Conservation (phyloP, 2,797 vertebrate genomes). For the Clamator glandarius region DNA sequence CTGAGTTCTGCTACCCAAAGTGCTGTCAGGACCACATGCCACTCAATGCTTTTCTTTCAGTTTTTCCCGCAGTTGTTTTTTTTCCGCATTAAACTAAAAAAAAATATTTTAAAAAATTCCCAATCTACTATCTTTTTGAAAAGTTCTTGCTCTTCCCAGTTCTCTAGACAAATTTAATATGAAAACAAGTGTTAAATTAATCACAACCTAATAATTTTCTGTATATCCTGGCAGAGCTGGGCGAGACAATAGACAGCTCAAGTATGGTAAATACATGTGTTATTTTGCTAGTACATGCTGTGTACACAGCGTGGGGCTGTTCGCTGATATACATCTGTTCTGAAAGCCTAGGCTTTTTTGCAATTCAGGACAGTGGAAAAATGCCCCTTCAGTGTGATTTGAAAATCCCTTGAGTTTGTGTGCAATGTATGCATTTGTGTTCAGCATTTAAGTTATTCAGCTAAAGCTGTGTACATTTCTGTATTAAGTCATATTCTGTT, state of each 20-base stretch:
- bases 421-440: neutral
- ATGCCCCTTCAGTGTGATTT: neutral
- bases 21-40: rapidly evolving
- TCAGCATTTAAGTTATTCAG: neutral
- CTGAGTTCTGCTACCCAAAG: neutral
- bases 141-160: neutral
- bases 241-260: neutral
- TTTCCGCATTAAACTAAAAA: neutral
- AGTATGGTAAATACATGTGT: neutral
- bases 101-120: too few relatives aligned
- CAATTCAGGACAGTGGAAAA: neutral
- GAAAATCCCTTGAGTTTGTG: neutral
- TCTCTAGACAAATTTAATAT: neutral
- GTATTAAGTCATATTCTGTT: neutral
- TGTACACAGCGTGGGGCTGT: conserved; percentile 50
- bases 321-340: neutral
- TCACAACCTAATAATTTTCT: neutral
- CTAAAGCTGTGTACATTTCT: neutral
- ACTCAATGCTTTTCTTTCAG: neutral
- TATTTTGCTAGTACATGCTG: neutral
- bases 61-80: neutral
- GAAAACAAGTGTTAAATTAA: neutral
- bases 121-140: neutral
- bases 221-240: neutral
- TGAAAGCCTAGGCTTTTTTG: neutral